A percentile compares a stretch with the other conserved stretches of the same genome.
phyloP scores from a whole-genome alignment of 35 echinoderm and acorn worm species.

The Ptychodera flava region DNA sequence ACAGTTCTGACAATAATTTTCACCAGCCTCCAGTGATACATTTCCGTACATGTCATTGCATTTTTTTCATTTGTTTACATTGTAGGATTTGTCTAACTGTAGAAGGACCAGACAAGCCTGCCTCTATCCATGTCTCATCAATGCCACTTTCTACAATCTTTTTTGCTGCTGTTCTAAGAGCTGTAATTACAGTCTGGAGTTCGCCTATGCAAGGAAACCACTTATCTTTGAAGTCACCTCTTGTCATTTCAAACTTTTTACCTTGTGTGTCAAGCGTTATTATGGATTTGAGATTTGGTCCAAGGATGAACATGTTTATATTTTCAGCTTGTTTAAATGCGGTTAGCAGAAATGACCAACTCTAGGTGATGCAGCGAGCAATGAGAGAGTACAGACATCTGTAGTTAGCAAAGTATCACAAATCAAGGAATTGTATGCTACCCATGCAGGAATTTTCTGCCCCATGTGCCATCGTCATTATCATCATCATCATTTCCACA shows the following conservation, averaged over 20 bases:
- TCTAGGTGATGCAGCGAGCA: slow-evolving; percentile 17
- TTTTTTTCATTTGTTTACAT: slow-evolving; percentile 35
- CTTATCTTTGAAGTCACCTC: slow-evolving; percentile 16
- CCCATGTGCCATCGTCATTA: too few relatives aligned
- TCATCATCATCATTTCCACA: too few relatives aligned
- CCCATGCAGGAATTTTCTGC: too few relatives aligned
- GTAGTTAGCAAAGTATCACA: slow-evolving; percentile 2
- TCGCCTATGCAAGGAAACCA: slow-evolving; percentile 21
- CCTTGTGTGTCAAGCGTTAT: not conserved
- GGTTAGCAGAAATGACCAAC: slow-evolving; percentile 25
- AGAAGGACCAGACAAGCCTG: slow-evolving; percentile 36
- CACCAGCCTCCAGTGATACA: too few relatives aligned
- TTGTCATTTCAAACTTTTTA: too few relatives aligned
- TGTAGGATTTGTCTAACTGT: slow-evolving; percentile 53
- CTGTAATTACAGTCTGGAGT: too few relatives aligned
- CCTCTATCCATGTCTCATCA: slow-evolving; percentile 58
- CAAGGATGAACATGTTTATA: too few relatives aligned
- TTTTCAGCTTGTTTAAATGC: too few relatives aligned
- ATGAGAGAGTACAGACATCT: slow-evolving; percentile 11
- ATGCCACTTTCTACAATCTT: slow-evolving; percentile 36
- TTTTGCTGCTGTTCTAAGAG: slow-evolving; percentile 33
- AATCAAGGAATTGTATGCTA: slow-evolving; percentile 17
- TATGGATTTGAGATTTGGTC: slow-evolving; percentile 18
- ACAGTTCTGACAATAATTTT: too few relatives aligned
- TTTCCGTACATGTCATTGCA: too few relatives aligned